Conservation (phyloP, 2,797 vertebrate genomes). For the Tenualosa ilisha region DNA sequence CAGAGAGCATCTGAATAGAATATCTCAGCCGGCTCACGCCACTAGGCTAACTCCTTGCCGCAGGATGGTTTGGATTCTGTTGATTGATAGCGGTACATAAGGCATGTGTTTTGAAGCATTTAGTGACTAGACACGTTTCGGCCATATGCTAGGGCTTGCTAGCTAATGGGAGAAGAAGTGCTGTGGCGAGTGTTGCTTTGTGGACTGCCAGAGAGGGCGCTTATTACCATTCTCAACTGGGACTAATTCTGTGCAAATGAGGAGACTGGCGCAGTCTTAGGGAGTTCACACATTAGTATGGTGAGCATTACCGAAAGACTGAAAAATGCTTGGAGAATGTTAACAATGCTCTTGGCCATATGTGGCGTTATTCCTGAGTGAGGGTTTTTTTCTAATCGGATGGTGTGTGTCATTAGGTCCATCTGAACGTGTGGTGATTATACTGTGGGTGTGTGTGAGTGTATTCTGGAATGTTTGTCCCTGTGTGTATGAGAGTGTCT, state of each 20-base stretch:
- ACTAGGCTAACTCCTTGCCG: not conserved
- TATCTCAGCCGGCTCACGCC: not conserved
- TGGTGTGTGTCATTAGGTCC: not conserved
- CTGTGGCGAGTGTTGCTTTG: not conserved
- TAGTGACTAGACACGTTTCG: not conserved
- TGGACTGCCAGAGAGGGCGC: not conserved
- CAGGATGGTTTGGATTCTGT: constrained; percentile 1
- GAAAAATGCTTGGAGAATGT: not conserved
- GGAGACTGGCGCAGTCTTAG: not conserved
- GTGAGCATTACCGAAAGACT: not conserved
- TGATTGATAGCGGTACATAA: not conserved
- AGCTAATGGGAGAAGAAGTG: not conserved
- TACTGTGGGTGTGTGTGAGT: constrained; percentile 61
- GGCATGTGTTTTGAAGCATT: constrained; percentile 20
- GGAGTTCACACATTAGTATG: not conserved
- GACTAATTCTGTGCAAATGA: not conserved
- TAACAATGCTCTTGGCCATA: not conserved
- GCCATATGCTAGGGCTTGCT: not conserved
- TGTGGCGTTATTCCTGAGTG: not conserved
- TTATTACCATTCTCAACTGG: constrained; percentile 4
- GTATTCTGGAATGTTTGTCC: constrained; percentile 65
- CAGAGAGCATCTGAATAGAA: constrained; percentile 4
- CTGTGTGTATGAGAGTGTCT: constrained; percentile 22
- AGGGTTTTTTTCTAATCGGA: not conserved
- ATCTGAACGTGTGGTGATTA: constrained; percentile 58